These are phyloP conservation scores for Oreortyx pictus DNA, from an alignment of 2,797 vertebrate species.

Conservation along the genomic window DNA sequence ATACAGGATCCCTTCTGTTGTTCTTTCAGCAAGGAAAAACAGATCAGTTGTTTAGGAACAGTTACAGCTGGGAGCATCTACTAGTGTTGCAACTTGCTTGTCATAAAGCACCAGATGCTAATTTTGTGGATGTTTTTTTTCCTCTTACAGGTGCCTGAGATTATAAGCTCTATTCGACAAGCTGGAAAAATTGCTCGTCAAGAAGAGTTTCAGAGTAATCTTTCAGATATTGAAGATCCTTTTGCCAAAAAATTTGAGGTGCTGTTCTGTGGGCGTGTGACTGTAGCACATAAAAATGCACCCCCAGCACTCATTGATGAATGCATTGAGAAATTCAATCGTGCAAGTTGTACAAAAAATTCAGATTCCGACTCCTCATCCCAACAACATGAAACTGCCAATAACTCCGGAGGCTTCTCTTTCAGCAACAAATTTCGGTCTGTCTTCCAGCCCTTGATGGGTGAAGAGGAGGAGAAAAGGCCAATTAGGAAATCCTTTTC, in stretches of 20 bases:
- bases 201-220: slow-evolving; percentile 83
- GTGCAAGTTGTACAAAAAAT: slow-evolving; percentile 74
- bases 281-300: slow-evolving; percentile 94
- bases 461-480: slow-evolving; percentile 70
- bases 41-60: not conserved
- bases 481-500: slow-evolving; percentile 82
- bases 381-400: slow-evolving; percentile 53
- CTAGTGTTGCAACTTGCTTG: not conserved
- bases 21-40: not conserved
- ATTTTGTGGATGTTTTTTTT: not conserved
- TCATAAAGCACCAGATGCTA: not conserved
- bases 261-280: slow-evolving; percentile 93
- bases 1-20: not conserved
- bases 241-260: slow-evolving; percentile 98
- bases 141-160: slow-evolving; percentile 91
- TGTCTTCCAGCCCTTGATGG: slow-evolving; percentile 79
- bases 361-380: not conserved
- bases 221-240: slow-evolving; percentile 82
- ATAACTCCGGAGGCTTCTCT: slow-evolving; percentile 51
- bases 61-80: not conserved
- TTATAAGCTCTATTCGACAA: slow-evolving; percentile 94
- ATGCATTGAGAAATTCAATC: slow-evolving; percentile 96
- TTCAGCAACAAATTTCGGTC: slow-evolving; percentile 79
- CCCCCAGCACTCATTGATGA: slow-evolving; percentile 96
- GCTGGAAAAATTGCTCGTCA: slow-evolving; percentile 93